Base-by-base conservation (phyloP, 2,113 vertebrate genomes). In the Eubucco bourcierii region DNA sequence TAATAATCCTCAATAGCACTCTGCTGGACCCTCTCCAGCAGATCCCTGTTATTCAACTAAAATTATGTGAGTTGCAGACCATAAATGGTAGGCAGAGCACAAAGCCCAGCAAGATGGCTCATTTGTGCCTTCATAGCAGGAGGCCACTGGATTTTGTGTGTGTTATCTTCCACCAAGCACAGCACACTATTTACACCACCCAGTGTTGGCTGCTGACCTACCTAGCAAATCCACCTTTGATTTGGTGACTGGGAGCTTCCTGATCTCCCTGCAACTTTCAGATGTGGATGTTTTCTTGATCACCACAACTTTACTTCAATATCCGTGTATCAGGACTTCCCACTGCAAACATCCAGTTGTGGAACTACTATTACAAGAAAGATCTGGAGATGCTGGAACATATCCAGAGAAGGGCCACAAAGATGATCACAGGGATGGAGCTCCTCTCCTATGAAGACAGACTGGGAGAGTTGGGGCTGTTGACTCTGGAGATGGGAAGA, bases 51-150 rank as follows among this genome's bases (percentile, higher is more conserved):
- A 39, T 41, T 41, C 41, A 13, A 41, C 41, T 15, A 15, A 41
- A 41, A 46, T 5, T 1, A 37, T 3, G 14, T 5, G 2, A 56
- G 44, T 20, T 41, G 33, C 55, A 15, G 61, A 68, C 28, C 0
- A 0, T 2, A 14, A 6, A 0, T 0, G 15, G 15, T 1, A 64
- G 20, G 15, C 10, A 39, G 28, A n/a, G 5, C 2, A 55, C 24
- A 7, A 58, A 29, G 31, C 76, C 68, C 46, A 64, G 19, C 28
- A 10, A 6, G 0, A 0, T 66, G 29, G 31, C 76, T 66, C 55
- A 9, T 23, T 28, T 10, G 21, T 20, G 20, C 29, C 31, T 31
- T 18, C 8, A 37, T 33, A 72, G 23, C 39, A 28, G 0, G 0
- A n/a, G 31, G 58, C 53, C 8, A 10, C 11, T 2, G 1, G 2